Evolutionary conservation across 2,113 vertebrate species (phyloP).

Genomic region (Illadopsis cleaveri): DNA sequence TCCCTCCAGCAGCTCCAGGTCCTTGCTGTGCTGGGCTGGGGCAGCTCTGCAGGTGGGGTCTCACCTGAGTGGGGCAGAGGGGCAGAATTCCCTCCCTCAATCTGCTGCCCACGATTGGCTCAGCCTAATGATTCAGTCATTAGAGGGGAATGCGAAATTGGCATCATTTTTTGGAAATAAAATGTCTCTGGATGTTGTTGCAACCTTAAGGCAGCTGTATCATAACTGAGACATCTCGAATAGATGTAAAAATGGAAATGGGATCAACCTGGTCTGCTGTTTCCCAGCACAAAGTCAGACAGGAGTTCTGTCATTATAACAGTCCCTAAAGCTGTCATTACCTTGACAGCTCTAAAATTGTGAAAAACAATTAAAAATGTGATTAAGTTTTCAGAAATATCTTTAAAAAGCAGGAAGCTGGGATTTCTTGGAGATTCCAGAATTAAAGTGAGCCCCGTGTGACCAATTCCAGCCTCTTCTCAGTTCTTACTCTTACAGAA

Average conservation of each 20-base stretch:
- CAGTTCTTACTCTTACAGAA: not conserved
- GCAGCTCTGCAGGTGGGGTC: not conserved
- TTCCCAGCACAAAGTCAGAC: not conserved
- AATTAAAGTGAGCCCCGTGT: rapidly evolving
- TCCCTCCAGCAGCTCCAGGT: rapidly evolving
- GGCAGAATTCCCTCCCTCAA: not conserved
- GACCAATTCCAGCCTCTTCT: not conserved
- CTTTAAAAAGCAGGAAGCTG: not conserved
- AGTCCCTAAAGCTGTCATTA: not conserved
- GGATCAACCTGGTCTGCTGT: not conserved
- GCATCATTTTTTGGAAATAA: not conserved
- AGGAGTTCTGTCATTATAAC: not conserved
- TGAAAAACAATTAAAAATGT: not conserved
- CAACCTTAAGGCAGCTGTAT: not conserved
- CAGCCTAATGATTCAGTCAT: not conserved
- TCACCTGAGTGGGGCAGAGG: not conserved
- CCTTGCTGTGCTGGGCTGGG: not conserved
- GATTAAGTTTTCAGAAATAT: not conserved
- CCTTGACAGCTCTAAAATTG: not conserved
- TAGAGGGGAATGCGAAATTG: not conserved
- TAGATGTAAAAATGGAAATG: not conserved
- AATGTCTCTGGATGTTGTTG: not conserved
- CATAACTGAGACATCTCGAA: not conserved
- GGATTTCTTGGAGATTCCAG: not conserved
- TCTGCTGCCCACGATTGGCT: not conserved